phyloP scores from a whole-genome alignment of 2,797 vertebrate species.

The Coracias cyanogaster region DNA sequence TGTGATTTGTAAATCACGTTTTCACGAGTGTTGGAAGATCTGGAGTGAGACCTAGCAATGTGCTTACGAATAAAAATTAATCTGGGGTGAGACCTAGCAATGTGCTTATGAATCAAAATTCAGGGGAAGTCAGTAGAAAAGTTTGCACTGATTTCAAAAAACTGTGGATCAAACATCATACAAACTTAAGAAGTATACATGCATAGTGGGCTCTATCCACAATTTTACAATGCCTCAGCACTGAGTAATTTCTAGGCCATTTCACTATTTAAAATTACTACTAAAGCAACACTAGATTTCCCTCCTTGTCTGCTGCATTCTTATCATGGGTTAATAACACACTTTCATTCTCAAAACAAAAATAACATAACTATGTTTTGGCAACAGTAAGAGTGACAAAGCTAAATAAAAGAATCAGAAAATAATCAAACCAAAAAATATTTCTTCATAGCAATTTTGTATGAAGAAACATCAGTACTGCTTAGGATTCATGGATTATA shows the following conservation, averaged over 20 bases:
- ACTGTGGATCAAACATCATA: neutral
- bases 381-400: neutral
- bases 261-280: neutral
- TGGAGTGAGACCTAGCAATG: neutral
- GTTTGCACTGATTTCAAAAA: neutral
- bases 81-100: neutral
- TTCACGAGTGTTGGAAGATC: neutral
- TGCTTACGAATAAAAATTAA: neutral
- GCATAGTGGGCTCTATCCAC: neutral
- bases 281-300: neutral
- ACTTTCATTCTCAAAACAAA: neutral
- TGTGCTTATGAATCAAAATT: neutral
- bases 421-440: neutral
- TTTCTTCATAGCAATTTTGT: neutral
- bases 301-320: neutral
- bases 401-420: slow-evolving; percentile 8
- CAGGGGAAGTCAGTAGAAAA: neutral
- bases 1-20: neutral
- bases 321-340: neutral
- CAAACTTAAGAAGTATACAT: neutral
- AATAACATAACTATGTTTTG: neutral
- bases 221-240: neutral
- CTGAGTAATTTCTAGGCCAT: neutral
- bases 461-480: neutral
- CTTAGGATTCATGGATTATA: neutral